Base-by-base conservation (phyloP, 2,888 invertebrate species). In the Nowickia ferox region DNA sequence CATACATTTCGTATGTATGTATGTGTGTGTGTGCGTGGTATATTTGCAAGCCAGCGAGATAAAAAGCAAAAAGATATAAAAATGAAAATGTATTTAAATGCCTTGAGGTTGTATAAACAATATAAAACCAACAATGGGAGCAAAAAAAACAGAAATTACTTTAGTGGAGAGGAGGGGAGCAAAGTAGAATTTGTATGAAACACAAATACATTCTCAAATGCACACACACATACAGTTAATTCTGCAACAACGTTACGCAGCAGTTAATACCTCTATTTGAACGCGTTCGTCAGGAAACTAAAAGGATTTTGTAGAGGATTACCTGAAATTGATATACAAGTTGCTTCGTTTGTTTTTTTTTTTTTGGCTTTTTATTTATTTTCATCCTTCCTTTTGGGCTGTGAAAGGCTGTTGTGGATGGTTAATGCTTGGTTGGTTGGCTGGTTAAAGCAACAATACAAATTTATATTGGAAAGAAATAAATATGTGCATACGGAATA, bases 241-340 rank as follows among this genome's bases (percentile, higher is more conserved):
- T 40, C 57, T 40, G 19, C 53, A 44, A 53, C n/a, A 68, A 65
- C 42, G 77, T 51, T 69, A 69, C 61, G 63, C 80, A 80, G 66
- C 74, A 68, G 71, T 84, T 84, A 84, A 81, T 84, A 66, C 81
- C 81, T 77, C 77, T 77, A 72, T 85, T 77, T 74, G 76, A 77
- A 63, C 81, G 84, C 84, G 85, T 85, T 82, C 85, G 78, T 59
- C 75, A 74, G 85, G 78, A 82, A 85, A 82, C 82, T 74, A 85
- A 85, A 75, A 86, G 85, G 82, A 86, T 86, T 86, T 86, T 75
- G 75, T 55, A 86, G 85, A 82, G 85, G 85, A 86, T 86, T 86
- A 86, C 82, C 82, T 86, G 85, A 86, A 86, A 86, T 86, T 86
- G 85, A 86, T 86, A 86, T 86, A 75, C 74, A 74, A 74, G 82